Conservation (phyloP, 2,888 invertebrate species). For the Apomyelois bistriatella region DNA sequence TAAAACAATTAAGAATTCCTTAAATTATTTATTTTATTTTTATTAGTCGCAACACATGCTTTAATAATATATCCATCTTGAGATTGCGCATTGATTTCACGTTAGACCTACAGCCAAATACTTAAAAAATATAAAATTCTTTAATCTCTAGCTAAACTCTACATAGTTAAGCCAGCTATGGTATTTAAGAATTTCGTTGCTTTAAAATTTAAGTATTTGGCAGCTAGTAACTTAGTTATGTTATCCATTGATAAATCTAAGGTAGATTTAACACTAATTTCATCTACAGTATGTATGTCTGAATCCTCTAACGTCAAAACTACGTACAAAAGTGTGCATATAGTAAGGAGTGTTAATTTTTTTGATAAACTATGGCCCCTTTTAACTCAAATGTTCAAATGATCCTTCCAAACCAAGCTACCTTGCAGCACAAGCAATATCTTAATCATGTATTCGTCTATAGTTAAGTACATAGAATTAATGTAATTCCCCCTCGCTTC, state of each 20-base stretch:
- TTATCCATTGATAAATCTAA: not conserved
- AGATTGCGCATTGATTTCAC: not conserved
- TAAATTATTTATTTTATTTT: conserved; percentile 5
- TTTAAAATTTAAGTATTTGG: not conserved
- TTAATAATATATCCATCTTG: not conserved
- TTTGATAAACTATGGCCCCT: conserved; percentile 58
- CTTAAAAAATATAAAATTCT: too few relatives aligned
- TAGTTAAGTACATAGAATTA: conserved; percentile 62
- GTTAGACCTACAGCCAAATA: too few relatives aligned
- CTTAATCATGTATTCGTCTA: conserved; percentile 37
- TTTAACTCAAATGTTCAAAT: conserved; percentile 50
- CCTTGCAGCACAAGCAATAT: conserved; percentile 40
- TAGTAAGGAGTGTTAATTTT: conserved; percentile 19
- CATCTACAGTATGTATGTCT: conserved; percentile 1
- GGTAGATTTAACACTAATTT: not conserved
- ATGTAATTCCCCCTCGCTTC: conserved; percentile 37
- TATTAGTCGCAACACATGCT: not conserved
- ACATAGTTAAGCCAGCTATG: too few relatives aligned
- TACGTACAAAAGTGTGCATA: conserved; percentile 27
- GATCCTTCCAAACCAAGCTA: conserved; percentile 42
- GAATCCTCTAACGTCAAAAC: conserved; percentile 27
- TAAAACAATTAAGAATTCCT: conserved; percentile 23
- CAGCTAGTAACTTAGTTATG: not conserved
- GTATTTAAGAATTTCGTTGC: not conserved
- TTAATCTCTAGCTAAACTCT: too few relatives aligned